phyloP scores from a whole-genome alignment of 2,888 invertebrate genomes.

The Deladenus siricidicola region DNA sequence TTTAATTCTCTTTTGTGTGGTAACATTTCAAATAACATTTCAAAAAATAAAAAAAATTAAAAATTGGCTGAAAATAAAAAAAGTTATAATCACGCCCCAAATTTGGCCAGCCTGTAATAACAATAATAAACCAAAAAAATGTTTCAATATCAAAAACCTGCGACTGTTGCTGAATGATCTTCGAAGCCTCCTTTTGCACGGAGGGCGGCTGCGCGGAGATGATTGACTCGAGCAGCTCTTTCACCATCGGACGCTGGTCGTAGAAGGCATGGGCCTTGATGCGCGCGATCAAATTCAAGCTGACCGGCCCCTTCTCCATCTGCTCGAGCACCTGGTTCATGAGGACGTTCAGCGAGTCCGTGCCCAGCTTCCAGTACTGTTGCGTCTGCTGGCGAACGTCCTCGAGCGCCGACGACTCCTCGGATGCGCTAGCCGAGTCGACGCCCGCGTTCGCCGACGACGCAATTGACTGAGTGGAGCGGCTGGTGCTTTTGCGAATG shows the following conservation, averaged over 20 bases:
- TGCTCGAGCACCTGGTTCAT: conserved; percentile 53
- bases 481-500: not conserved
- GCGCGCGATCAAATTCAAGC: conserved; percentile 45
- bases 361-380: conserved; percentile 40
- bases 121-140: too few relatives aligned
- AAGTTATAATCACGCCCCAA: too few relatives aligned
- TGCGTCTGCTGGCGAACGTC: not conserved
- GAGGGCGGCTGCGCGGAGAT: conserved; percentile 43
- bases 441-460: not conserved
- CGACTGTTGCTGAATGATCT: conserved; percentile 39
- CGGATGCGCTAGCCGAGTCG: not conserved
- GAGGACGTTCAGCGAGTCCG: conserved; percentile 49
- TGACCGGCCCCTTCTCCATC: conserved; percentile 52
- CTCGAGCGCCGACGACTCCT: not conserved
- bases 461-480: too few relatives aligned
- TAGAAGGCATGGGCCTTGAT: conserved; percentile 51
- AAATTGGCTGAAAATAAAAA: too few relatives aligned
- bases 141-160: too few relatives aligned
- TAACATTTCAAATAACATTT: too few relatives aligned
- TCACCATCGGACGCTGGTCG: conserved; percentile 50
- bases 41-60: too few relatives aligned
- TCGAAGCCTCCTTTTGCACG: conserved; percentile 46
- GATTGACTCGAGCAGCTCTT: conserved; percentile 43
- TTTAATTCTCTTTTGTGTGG: too few relatives aligned
- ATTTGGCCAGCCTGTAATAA: too few relatives aligned